Evolutionary conservation across 1,140 invertebrate genomes (phyloP).

Genomic region (Aphaenogaster floridana): DNA sequence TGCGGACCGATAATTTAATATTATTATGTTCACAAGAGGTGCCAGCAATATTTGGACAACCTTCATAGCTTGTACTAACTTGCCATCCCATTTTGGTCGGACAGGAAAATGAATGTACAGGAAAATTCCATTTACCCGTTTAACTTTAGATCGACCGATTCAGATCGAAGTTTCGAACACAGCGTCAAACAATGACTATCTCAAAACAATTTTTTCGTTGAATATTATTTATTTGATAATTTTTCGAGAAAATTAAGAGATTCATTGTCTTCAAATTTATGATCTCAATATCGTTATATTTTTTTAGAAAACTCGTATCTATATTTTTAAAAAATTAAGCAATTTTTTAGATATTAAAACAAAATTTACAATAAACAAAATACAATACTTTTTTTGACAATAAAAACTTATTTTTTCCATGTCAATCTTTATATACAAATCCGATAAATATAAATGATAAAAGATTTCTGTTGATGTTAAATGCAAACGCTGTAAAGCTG

Average conservation of each 20-base stretch:
- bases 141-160: not conserved
- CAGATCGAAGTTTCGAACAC: not conserved
- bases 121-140: not conserved
- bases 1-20: constrained; percentile 7
- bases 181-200: not conserved
- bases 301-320: not conserved
- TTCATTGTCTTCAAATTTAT: not conserved
- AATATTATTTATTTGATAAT: not conserved
- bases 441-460: not conserved
- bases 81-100: not conserved
- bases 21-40: constrained; percentile 13
- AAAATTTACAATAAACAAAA: not conserved
- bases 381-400: not conserved
- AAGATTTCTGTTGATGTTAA: not conserved
- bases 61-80: not conserved
- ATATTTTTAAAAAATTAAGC: not conserved
- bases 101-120: not conserved
- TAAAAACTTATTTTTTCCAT: not conserved
- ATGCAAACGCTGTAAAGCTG: not conserved
- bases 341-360: not conserved
- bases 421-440: not conserved
- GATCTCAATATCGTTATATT: not conserved
- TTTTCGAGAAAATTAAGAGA: not conserved
- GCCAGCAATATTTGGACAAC: constrained; percentile 27
- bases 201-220: not conserved